A percentile compares a stretch with the other conserved stretches of the same genome.
phyloP scores from a whole-genome alignment of 2,797 vertebrate genomes.

The Clarias laeviceps region DNA sequence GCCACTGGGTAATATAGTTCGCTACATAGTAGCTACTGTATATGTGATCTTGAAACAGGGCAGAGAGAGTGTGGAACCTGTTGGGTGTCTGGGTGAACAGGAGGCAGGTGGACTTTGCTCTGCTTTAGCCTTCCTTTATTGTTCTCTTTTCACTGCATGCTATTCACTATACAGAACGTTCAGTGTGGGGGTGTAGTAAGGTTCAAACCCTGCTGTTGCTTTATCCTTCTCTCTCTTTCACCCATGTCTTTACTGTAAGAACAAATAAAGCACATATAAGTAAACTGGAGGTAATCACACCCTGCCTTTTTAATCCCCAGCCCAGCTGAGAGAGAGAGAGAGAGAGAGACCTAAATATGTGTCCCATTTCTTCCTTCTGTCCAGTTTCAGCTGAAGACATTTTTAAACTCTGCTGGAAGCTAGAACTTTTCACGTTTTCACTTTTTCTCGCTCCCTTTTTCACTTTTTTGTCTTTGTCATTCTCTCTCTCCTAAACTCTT shows the following conservation, averaged over 20 bases:
- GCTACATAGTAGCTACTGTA: not conserved
- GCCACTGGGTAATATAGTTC: not conserved
- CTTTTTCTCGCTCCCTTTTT: not conserved
- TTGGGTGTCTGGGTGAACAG: not conserved
- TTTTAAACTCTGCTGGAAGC: constrained; percentile 68
- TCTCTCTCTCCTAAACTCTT: not conserved
- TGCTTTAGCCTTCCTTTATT: not conserved
- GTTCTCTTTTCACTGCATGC: not conserved
- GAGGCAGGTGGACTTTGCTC: not conserved
- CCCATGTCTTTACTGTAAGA: not conserved
- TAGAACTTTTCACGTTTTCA: not conserved
- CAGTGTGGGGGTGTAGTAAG: not conserved
- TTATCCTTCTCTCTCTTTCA: not conserved
- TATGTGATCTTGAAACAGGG: not conserved
- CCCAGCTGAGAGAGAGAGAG: not conserved
- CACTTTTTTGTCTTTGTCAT: not conserved
- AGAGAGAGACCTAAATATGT: constrained; percentile 70
- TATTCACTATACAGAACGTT: not conserved
- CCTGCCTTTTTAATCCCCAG: not conserved
- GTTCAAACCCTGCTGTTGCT: not conserved
- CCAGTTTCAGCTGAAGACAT: constrained; percentile 68
- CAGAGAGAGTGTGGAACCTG: not conserved
- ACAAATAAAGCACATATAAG: not conserved
- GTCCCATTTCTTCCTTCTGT: constrained; percentile 74
- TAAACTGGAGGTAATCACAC: not conserved